Evolutionary conservation across 2,113 vertebrate species (phyloP), one percentile per base, ranked within the genome.

Genomic region (Phalacrocorax aristotelis): DNA sequence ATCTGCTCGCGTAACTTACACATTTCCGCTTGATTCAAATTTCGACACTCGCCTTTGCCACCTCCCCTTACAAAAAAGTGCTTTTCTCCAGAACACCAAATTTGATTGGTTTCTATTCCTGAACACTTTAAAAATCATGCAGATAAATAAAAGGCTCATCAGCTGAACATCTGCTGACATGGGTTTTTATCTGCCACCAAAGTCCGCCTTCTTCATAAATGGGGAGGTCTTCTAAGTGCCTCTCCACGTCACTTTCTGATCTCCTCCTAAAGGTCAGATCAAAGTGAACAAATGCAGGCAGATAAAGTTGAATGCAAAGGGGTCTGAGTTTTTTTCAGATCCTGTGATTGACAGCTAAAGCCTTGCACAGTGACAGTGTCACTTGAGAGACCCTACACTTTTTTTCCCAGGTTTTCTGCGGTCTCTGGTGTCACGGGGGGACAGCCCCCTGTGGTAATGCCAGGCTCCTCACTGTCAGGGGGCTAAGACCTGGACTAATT

Each of bases 401-500:
- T 96, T 95, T 97, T 96, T 96, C 97, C 97, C 97, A 98, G 98
- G 97, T 98, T 98, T 97, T 98, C 97, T 96, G 92, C 97, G 97
- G 98, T 95, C 96, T 98, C 88, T 97, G 94, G 97, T 98, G 98
- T 98, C 98, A 98, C 54, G 0, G 91, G 96, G 97, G 98, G 97
- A 97, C 97, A 98, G 97, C 97, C 98, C 97, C 98, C 98, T 94
- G 97, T 97, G 97, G 98, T 97, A 98, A 97, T 98, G 98, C 98
- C 98, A 98, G 97, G 96, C 97, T 98, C 98, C 98, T 98, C 98
- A 97, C 98, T 98, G 98, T 98, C 97, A 98, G 97, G 95, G 98
- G 98, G 96, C 98, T 98, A 96, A 97, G 98, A 98, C 98, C 98
- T 98, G 98, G 98, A 97, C 98, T 98, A 99, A 98, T 98, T 98